Evolutionary conservation across 2,888 invertebrate genomes (phyloP).

Genomic region (Noctuana brunneofusca): DNA sequence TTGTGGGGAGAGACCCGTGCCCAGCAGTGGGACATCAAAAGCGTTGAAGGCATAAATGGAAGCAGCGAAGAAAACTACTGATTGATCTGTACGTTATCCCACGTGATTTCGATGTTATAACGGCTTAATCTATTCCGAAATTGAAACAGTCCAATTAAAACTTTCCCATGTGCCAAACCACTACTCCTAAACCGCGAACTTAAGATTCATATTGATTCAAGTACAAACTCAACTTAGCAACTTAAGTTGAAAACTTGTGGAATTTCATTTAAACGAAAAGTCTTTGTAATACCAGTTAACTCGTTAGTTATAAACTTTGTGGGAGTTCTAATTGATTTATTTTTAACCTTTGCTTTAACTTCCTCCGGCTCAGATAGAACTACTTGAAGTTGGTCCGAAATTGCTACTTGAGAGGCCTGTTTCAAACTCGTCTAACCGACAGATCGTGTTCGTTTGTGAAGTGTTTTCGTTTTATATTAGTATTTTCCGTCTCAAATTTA

Average conservation of each 20-base stretch:
- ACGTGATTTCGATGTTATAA: background rate
- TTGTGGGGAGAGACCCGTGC: too few species aligned
- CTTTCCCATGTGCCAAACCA: slow-evolving; percentile 19
- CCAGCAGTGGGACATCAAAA: too few species aligned
- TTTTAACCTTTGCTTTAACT: slow-evolving; percentile 21
- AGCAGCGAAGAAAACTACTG: too few species aligned
- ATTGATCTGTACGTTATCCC: too few species aligned
- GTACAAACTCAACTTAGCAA: slow-evolving; percentile 17
- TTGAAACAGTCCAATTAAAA: slow-evolving; percentile 18
- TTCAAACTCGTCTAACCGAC: background rate
- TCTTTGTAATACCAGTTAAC: slow-evolving; percentile 42
- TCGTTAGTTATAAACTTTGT: slow-evolving; percentile 38
- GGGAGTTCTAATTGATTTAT: slow-evolving; percentile 39
- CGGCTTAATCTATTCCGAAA: background rate
- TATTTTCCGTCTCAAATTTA: background rate
- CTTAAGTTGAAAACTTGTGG: slow-evolving; percentile 37
- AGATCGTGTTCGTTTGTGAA: slow-evolving; percentile 8
- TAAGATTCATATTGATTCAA: slow-evolving; percentile 22
- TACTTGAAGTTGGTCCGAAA: slow-evolving; percentile 13
- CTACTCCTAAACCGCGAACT: slow-evolving; percentile 27
- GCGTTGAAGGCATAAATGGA: too few species aligned
- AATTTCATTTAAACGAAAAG: slow-evolving; percentile 45
- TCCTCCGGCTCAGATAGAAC: slow-evolving; percentile 7
- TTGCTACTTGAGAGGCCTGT: slow-evolving; percentile 11
- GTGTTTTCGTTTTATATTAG: background rate